A percentile compares a stretch with the other conserved stretches of the same genome.
Conservation (phyloP, 2,888 invertebrate species). For the Oscheius sp. region DNA sequence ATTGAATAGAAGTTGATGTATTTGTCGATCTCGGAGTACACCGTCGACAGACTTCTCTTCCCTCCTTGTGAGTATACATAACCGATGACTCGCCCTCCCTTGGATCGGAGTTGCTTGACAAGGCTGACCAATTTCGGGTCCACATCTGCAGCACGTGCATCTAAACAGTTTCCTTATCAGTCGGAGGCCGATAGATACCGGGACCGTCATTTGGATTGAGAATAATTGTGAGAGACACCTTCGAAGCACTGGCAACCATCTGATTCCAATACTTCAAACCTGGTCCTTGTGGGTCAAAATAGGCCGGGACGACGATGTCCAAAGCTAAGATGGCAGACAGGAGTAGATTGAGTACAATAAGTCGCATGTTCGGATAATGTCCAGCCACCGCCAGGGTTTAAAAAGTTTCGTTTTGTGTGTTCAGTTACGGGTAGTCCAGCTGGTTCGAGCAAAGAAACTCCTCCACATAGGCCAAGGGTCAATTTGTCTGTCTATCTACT, state of each 20-base stretch:
- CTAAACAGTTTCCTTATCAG: no score
- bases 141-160: no score
- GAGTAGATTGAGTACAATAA: background rate
- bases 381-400: no score
- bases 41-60: background rate
- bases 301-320: conserved; percentile 30
- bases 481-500: no score
- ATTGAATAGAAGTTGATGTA: conserved; percentile 10
- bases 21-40: background rate
- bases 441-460: no score
- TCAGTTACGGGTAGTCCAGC: no score
- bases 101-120: background rate
- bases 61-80: conserved; percentile 9
- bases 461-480: no score
- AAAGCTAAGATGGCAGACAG: background rate
- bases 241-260: background rate
- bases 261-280: conserved; percentile 13
- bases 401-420: no score
- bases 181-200: background rate
- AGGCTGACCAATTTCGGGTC: background rate
- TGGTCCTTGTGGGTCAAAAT: conserved; percentile 1
- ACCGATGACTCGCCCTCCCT: background rate
- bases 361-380: no score
- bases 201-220: conserved; percentile 21
- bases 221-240: background rate